phyloP scores from a whole-genome alignment of 2,888 invertebrate genomes.

The Eristalinus sepulchralis region DNA sequence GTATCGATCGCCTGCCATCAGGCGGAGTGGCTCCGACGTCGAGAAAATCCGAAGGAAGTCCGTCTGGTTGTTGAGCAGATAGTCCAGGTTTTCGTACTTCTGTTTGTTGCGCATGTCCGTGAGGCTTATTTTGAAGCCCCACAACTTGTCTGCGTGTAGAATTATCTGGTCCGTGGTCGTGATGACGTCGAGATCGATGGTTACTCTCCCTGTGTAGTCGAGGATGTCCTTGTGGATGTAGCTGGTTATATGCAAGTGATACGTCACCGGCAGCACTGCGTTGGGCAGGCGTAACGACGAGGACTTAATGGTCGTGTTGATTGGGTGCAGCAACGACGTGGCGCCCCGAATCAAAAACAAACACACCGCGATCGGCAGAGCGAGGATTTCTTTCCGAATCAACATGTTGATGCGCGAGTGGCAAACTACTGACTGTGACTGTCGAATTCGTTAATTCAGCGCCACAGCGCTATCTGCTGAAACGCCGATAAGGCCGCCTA shows the following conservation, averaged over 20 bases:
- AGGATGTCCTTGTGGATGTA: constrained; percentile 75
- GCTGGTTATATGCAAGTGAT: constrained; percentile 79
- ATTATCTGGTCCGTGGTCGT: constrained; percentile 77
- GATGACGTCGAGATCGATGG: constrained; percentile 76
- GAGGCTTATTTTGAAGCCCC: constrained; percentile 74
- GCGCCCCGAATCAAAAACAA: constrained; percentile 10
- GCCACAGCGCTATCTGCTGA: constrained; percentile 32
- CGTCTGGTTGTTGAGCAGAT: constrained; percentile 73
- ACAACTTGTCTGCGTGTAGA: constrained; percentile 76
- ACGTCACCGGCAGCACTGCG: constrained; percentile 82
- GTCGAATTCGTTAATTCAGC: constrained; percentile 20
- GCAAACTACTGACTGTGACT: constrained; percentile 45
- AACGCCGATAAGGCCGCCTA: constrained; percentile 22
- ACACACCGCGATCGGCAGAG: constrained; percentile 26
- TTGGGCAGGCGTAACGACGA: constrained; percentile 82
- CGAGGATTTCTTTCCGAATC: constrained; percentile 10
- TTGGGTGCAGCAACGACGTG: constrained; percentile 2
- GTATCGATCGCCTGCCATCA: constrained; percentile 75
- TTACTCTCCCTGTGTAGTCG: constrained; percentile 76
- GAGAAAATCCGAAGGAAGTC: constrained; percentile 76
- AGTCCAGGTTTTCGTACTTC: constrained; percentile 74
- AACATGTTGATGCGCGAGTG: constrained; percentile 47
- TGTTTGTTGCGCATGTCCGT: constrained; percentile 72
- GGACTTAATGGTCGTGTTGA: background rate
- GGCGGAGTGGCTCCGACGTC: constrained; percentile 74